phyloP scores from a whole-genome alignment of 2,113 vertebrate species.

The Syrrhaptes paradoxus region DNA sequence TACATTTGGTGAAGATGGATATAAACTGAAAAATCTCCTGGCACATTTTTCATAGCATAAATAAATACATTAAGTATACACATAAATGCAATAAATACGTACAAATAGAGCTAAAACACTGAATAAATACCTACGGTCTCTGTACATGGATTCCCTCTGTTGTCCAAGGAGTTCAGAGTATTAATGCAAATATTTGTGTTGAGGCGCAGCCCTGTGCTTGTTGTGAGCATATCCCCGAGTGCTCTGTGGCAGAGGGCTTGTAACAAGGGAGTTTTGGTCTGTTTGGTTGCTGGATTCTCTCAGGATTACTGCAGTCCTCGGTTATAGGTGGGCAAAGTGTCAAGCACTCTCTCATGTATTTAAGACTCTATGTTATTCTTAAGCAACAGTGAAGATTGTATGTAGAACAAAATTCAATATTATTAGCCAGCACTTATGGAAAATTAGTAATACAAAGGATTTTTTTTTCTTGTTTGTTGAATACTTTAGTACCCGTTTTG shows the following conservation, averaged over 20 bases:
- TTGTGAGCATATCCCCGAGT: rapidly evolving
- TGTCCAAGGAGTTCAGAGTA: neutral
- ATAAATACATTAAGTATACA: neutral
- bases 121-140: neutral
- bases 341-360: neutral
- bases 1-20: neutral
- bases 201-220: neutral
- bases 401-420: neutral
- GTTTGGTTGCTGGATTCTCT: neutral
- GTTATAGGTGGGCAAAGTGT: neutral
- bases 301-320: neutral
- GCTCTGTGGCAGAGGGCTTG: neutral
- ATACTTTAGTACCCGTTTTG: neutral
- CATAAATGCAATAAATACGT: neutral
- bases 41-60: neutral
- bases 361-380: neutral
- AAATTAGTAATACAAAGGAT: neutral
- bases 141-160: neutral
- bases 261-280: neutral
- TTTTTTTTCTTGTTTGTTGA: neutral
- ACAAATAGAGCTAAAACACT: neutral
- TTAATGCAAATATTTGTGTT: too few species aligned
- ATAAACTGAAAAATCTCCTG: neutral
- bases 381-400: too few species aligned
- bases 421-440: neutral